A percentile compares a stretch with the other conserved stretches of the same genome.
Conservation (phyloP, 2,113 vertebrate genomes). For the Lathamus discolor region DNA sequence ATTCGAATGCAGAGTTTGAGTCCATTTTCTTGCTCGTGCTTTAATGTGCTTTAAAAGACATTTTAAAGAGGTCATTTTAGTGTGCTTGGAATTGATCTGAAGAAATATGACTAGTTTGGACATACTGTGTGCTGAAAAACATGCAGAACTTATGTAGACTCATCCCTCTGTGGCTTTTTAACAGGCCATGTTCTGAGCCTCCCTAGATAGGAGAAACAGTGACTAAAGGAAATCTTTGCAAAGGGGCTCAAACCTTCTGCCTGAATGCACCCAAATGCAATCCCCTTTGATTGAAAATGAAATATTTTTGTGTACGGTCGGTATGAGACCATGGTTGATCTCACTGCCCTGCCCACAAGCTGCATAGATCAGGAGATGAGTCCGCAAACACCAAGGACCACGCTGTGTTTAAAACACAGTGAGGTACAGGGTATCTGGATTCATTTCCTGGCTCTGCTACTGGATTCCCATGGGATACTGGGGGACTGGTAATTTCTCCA, state of each 20-base stretch:
- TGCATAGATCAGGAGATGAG: neutral
- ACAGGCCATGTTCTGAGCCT: no score
- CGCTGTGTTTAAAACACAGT: neutral
- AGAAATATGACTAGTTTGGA: neutral
- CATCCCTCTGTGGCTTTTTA: neutral
- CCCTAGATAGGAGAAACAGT: neutral
- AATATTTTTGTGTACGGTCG: neutral
- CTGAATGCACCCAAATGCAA: neutral
- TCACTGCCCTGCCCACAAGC: neutral
- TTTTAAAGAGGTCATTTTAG: neutral
- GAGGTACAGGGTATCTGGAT: neutral
- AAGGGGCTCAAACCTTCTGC: neutral
- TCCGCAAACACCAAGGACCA: neutral
- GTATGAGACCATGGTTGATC: neutral
- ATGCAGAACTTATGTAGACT: fast-evolving
- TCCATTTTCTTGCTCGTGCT: constrained; percentile 70
- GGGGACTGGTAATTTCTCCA: neutral
- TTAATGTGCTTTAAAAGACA: constrained; percentile 38
- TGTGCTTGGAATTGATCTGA: neutral
- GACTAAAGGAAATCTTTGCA: neutral
- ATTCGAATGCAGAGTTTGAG: constrained; percentile 62
- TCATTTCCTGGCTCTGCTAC: neutral
- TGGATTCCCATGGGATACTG: neutral
- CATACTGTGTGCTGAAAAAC: neutral
- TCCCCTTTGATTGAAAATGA: neutral